phyloP scores from a whole-genome alignment of 2,113 vertebrate genomes.

The Verasper variegatus region DNA sequence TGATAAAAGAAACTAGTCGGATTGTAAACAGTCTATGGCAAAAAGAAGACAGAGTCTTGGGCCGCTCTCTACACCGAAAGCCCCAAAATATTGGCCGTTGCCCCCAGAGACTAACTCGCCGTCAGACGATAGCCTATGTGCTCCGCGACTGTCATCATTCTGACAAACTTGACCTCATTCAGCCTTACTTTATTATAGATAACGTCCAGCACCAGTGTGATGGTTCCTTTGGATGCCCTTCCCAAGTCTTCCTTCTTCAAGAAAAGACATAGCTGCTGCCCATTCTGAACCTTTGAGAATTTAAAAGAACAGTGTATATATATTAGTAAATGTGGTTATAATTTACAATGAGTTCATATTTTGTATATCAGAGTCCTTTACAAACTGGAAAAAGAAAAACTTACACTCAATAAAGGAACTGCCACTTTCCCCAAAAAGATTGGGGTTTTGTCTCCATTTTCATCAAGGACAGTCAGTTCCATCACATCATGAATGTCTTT shows the following conservation, averaged over 20 bases:
- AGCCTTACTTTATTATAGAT: slow-evolving; percentile 93
- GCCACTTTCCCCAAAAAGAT: slow-evolving; percentile 94
- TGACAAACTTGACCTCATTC: slow-evolving; percentile 2
- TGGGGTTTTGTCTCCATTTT: slow-evolving; percentile 93
- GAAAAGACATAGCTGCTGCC: slow-evolving; percentile 84
- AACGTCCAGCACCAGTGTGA: slow-evolving; percentile 91
- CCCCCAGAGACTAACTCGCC: no score
- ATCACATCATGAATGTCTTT: slow-evolving; percentile 95
- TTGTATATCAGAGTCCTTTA: background rate
- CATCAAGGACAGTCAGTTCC: slow-evolving; percentile 92
- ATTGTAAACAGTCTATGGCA: no score
- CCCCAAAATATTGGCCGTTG: no score
- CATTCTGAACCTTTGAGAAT: slow-evolving; percentile 87
- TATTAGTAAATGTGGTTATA: background rate
- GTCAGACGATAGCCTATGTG: no score
- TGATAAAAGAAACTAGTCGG: no score
- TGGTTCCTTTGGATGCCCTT: slow-evolving; percentile 87
- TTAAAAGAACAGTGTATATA: background rate
- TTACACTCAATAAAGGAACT: slow-evolving; percentile 93
- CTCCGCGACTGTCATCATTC: background rate
- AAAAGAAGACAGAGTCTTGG: no score
- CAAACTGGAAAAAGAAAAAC: slow-evolving; percentile 69
- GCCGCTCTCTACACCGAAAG: no score
- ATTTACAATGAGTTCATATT: background rate
- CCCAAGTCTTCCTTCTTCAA: slow-evolving; percentile 94